Evolutionary conservation across 2,888 invertebrate genomes (phyloP).

Genomic region (Liodrosophila aerea): DNA sequence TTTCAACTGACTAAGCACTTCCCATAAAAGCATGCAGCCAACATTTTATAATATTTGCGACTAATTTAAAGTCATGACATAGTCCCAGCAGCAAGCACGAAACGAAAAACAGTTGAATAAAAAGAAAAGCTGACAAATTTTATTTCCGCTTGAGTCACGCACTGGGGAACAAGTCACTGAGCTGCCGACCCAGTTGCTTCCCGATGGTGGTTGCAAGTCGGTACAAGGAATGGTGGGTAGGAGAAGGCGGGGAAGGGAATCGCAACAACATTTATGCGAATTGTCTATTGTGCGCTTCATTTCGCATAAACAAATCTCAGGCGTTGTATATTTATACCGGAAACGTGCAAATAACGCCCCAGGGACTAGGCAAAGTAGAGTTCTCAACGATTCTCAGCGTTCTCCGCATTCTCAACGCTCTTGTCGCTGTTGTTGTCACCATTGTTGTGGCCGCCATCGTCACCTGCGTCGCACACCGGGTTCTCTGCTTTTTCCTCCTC

Average conservation of each 20-base stretch:
- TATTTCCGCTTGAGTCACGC: slow-evolving; percentile 73
- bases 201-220: slow-evolving; percentile 2
- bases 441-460: slow-evolving; percentile 61
- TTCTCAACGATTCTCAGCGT: slow-evolving; percentile 37
- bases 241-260: slow-evolving; percentile 6
- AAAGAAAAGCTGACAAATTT: slow-evolving; percentile 66
- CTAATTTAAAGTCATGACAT: slow-evolving; percentile 68
- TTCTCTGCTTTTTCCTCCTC: slow-evolving; percentile 17
- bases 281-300: slow-evolving; percentile 78
- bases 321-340: slow-evolving; percentile 77
- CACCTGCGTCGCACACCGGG: slow-evolving; percentile 62
- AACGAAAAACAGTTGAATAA: background rate
- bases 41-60: slow-evolving; percentile 42
- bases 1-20: slow-evolving; percentile 27
- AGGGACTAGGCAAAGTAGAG: slow-evolving; percentile 74
- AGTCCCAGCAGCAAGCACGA: slow-evolving; percentile 7
- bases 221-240: background rate
- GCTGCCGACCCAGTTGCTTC: slow-evolving; percentile 66
- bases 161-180: slow-evolving; percentile 67
- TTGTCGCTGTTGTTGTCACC: slow-evolving; percentile 49
- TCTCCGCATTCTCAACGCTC: slow-evolving; percentile 15
- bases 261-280: slow-evolving; percentile 70
- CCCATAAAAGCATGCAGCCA: slow-evolving; percentile 14
- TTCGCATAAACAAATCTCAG: slow-evolving; percentile 78
- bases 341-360: slow-evolving; percentile 77